These are phyloP conservation scores for Villa cingulata DNA, from an alignment of 2,888 invertebrate species.

Conservation along the genomic window DNA sequence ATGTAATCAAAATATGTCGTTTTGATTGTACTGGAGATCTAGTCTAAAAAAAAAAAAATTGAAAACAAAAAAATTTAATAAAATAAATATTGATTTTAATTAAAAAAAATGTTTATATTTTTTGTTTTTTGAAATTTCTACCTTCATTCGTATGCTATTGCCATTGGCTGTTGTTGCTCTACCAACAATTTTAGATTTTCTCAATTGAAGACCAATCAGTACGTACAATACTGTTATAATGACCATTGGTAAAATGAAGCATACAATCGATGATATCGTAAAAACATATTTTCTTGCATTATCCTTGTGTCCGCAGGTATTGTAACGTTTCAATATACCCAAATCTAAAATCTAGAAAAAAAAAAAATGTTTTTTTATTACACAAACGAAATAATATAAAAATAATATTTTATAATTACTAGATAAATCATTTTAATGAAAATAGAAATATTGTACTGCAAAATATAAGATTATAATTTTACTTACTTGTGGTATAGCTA, in stretches of 20 bases:
- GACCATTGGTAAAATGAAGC: constrained; percentile 47
- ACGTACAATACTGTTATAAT: constrained; percentile 44
- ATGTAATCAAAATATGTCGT: constrained; percentile 7
- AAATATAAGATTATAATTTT: background rate
- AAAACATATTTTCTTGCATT: constrained; percentile 37
- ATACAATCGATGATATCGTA: constrained; percentile 42
- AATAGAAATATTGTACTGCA: background rate
- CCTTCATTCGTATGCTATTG: constrained; percentile 30
- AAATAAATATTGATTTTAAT: background rate
- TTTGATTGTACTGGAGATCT: constrained; percentile 10
- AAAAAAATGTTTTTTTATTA: too few relatives aligned
- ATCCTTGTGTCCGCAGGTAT: constrained; percentile 29
- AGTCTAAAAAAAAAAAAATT: background rate
- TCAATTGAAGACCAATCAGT: constrained; percentile 35
- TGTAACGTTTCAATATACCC: constrained; percentile 12
- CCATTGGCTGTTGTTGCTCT: constrained; percentile 22
- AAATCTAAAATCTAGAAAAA: constrained; percentile 12
- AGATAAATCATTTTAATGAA: background rate
- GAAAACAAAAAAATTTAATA: background rate
- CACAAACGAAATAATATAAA: too few relatives aligned
- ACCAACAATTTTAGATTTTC: constrained; percentile 26
- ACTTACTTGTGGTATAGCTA: constrained; percentile 50
- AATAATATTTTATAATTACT: too few relatives aligned
- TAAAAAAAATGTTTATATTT: background rate
- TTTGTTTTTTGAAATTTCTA: constrained; percentile 4